Conservation (phyloP, 2,113 vertebrate species). For the Heliornis fulica region DNA sequence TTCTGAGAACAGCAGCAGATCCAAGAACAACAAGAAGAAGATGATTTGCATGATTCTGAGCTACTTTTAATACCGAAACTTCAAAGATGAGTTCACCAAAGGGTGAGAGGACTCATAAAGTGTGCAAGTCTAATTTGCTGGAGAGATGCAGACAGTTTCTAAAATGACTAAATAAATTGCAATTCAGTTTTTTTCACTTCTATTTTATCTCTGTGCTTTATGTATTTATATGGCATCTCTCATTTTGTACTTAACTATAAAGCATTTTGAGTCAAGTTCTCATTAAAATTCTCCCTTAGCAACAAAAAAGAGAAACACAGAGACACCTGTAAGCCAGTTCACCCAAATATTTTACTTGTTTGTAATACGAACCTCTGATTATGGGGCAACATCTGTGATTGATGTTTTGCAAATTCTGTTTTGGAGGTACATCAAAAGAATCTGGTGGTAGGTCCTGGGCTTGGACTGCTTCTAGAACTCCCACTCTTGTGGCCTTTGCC, state of each 20-base stretch:
- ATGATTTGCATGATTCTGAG: constrained; percentile 53
- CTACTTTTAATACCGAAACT: constrained; percentile 42
- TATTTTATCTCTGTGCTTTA: neutral
- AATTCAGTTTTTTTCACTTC: constrained; percentile 9
- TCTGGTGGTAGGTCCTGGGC: neutral
- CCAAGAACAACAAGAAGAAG: constrained; percentile 13
- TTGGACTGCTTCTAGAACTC: neutral
- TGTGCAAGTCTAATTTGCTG: constrained; percentile 36
- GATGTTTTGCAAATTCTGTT: neutral
- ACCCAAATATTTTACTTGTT: constrained; percentile 5
- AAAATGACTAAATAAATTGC: constrained; percentile 45
- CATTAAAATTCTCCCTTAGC: constrained; percentile 21
- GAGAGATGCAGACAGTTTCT: constrained; percentile 28
- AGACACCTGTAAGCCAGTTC: neutral
- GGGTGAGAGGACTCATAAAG: constrained; percentile 16
- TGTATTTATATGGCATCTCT: neutral
- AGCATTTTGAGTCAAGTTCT: neutral
- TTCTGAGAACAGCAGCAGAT: constrained; percentile 48
- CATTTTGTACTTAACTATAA: neutral
- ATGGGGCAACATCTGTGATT: neutral
- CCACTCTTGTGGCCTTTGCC: neutral
- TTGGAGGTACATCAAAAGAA: neutral
- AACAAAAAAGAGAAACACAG: constrained; percentile 5
- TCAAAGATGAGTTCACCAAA: constrained; percentile 55
- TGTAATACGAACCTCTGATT: neutral